Evolutionary conservation across 2,113 vertebrate species (phyloP), one percentile per base, ranked within the genome.

Genomic region (Larimichthys polyactis): DNA sequence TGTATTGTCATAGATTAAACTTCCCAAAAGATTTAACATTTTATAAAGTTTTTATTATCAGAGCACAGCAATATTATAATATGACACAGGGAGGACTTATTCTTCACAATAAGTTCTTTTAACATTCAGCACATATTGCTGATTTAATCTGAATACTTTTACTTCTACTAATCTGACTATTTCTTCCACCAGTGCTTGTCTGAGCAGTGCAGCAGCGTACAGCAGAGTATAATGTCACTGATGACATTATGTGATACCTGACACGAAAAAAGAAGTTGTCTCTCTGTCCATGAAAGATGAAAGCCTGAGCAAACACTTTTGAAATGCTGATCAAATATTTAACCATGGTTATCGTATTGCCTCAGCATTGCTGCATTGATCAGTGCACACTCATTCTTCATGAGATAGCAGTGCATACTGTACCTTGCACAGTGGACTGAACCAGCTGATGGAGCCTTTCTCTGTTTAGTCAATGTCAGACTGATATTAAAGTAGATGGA

Each of bases 241-340:
- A 46, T 46, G 11, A 48, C 14, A 17, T 15, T 5, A 36, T 36
- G 20, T 73, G 15, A 32, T 6, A 51, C 14, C 27, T 48, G 11
- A 64, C 48, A 67, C 10, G 15, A 14, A 3, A 3, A 11, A 11
- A 52, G 5, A 22, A 22, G 32, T 20, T 16, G 44, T 51, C 20
- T 32, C 1, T 22, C 14, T 62, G 10, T 60, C 24, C 29, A 32
- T 11, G 43, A 20, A 64, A 27, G 60, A 51, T 65, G 20, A 32
- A 48, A 64, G 1, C 6, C 43, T 58, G 32, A 78, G 49, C 62
- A 82, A 87, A 87, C 69, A 82, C 59, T 60, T 83, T 62, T 84
- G 71, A 84, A 90, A 84, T 72, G 24, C 58, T 64, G 40, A 63
- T 2, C 16, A 43, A 90, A 85, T 90, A 79, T 90, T 88, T 84